Base-by-base conservation (phyloP, 64 coral and sea anemone species). In the Pocillopora damicornis region DNA sequence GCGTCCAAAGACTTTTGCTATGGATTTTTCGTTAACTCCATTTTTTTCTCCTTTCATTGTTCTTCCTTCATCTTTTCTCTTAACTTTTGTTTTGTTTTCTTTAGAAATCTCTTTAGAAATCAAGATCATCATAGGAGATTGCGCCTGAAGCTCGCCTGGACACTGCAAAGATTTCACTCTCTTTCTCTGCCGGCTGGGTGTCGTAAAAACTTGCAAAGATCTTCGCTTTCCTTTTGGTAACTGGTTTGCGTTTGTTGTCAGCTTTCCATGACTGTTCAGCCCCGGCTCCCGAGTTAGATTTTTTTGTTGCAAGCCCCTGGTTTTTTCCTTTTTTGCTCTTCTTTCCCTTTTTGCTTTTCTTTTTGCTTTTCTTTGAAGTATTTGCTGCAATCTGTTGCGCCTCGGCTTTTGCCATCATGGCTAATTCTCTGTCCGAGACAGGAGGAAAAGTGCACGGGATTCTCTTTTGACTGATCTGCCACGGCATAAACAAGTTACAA, bases 371-470 rank as follows among this genome's bases (percentile, higher is more conserved):
- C 80, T 88, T 71, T 15, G 59, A 77, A 56, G 76, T 83, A 37
- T 90, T 90, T 65, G 76, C 22, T 0, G 63, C 11, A 0, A 35
- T 2, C 62, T 59, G 61, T 22, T 62, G 59, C 13, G 35, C 68
- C 45, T 76, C 75, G 7, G 42, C 42, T 15, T 56, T 13, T 15
- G 59, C 7, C 37, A 51, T 59, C 60, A 56, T 25, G 10, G 36
- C 18, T 72, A 95, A 81, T 17, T 91, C 81, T 16, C 58, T 82
- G 12, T 79, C 88, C 10, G 82, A 72, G 17, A 93, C 83, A 42
- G 94, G 81, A 1, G 94, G 94, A 74, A 97, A 97, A 2, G 94
- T 97, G n/a, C 87, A 88, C 5, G 94, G 87, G 57, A 97, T 87
- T 25, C 68, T 87, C 73, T 60, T 92, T 67, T 97, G 60, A 63